Percentiles rank a stretch among this genome's conserved stretches.
Conservation (phyloP, 2,888 invertebrate genomes). For the Meghimatium bilineatum region DNA sequence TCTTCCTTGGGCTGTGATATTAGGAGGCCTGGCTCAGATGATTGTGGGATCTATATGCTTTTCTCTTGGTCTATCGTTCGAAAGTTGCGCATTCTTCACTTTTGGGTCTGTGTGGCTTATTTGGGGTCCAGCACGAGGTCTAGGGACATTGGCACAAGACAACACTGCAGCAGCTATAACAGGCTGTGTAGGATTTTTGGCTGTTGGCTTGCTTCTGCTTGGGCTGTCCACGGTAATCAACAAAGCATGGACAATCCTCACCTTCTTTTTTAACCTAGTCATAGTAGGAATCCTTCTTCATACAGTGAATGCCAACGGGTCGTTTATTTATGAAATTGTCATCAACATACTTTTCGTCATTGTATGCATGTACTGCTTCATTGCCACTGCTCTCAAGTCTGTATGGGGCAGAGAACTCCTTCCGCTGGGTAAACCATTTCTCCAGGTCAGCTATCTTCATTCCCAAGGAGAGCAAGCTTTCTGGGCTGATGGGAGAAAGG, state of each 20-base stretch:
- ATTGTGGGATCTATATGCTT: constrained; percentile 60
- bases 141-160: constrained; percentile 50
- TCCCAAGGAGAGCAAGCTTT: constrained; percentile 56
- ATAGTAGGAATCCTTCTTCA: constrained; percentile 55
- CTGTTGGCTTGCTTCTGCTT: constrained; percentile 56
- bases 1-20: constrained; percentile 57
- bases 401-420: constrained; percentile 57
- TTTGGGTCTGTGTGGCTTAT: constrained; percentile 62
- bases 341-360: constrained; percentile 58
- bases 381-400: constrained; percentile 54
- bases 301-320: constrained; percentile 49
- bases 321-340: constrained; percentile 57
- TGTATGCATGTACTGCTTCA: constrained; percentile 58
- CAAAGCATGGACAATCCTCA: constrained; percentile 57
- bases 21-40: constrained; percentile 61
- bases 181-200: constrained; percentile 57
- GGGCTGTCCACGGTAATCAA: constrained; percentile 59
- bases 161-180: constrained; percentile 52
- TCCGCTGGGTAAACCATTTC: constrained; percentile 59
- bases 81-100: constrained; percentile 59
- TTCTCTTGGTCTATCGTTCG: constrained; percentile 61
- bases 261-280: constrained; percentile 57
- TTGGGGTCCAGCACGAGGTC: constrained; percentile 58
- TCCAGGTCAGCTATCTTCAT: constrained; percentile 60
- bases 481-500: constrained; percentile 59